Evolutionary conservation across 2,113 vertebrate species (phyloP), one percentile per base, ranked within the genome.

Genomic region (Rhabdomys dilectus): DNA sequence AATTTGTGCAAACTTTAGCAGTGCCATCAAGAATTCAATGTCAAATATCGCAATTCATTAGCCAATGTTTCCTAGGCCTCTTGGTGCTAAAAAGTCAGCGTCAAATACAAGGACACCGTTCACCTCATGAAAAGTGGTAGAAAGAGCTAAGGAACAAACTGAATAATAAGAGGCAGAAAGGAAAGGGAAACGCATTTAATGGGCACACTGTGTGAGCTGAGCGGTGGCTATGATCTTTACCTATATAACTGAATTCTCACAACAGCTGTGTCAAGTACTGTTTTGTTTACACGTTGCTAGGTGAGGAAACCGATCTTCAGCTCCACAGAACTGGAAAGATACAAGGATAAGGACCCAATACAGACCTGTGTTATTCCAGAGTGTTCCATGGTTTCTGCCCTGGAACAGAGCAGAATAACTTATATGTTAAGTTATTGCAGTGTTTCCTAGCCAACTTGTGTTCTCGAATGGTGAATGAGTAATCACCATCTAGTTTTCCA

Each of bases 1-100:
- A 91, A 94, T 88, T 84, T 88, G 77, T 93, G 58, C 51, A 92
- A 95, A 95, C 64, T 95, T 94, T 81, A 96, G 72, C 85, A 95
- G 64, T 90, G 34, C 77, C 88, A 68, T 90, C 29, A 90, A 90
- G 90, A 92, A 96, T 92, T 36, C 75, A 95, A 64, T 80, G 68
- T 91, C 68, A 94, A 36, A 89, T 96, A 82, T 56, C 53, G 90
- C 19, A 94, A 70, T 19, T 75, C 62, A 78, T 87, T 91, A 88
- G 29, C 75, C 94, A 91, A 80, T 87, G 31, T 95, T 92, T 62
- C 29, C 3, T 58, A 11, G 16, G 45, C 76, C 91, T 75, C 39
- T 91, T 72, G 16, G 60, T 82, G 60, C 66, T 64, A 91, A 81
- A 90, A 70, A 84, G 31, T 77, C n/a, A 89, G 48, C 22, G 51